phyloP scores from a whole-genome alignment of 1,140 invertebrate species.

The Lasioglossum albipes region DNA sequence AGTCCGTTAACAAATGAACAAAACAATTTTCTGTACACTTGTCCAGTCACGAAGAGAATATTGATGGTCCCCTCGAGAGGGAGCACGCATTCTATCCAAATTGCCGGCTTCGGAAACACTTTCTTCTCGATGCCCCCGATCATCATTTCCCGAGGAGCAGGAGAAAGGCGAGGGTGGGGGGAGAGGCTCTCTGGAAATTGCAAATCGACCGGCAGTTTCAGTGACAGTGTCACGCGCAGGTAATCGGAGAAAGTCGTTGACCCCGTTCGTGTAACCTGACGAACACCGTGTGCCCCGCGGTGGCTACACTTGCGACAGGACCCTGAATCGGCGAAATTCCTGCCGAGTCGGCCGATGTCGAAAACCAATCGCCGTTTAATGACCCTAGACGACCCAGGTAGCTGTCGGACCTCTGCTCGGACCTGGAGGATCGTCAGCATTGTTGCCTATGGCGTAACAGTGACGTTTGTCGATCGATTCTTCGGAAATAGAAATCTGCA shows the following conservation, averaged over 20 bases:
- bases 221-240: slow-evolving; percentile 58
- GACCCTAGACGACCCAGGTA: slow-evolving; percentile 33
- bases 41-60: no score
- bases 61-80: background rate
- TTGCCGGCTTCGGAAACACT: background rate
- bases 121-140: background rate
- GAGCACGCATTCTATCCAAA: background rate
- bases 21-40: no score
- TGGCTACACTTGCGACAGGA: slow-evolving; percentile 54
- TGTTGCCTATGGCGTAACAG: no score
- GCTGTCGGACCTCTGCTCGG: background rate
- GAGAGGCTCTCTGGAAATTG: slow-evolving; percentile 19
- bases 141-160: slow-evolving; percentile 11
- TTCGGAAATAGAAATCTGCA: no score
- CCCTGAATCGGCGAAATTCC: slow-evolving; percentile 62
- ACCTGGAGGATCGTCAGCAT: background rate
- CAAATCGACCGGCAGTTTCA: slow-evolving; percentile 33
- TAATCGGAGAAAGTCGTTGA: slow-evolving; percentile 75
- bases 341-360: slow-evolving; percentile 49
- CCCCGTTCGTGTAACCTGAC: slow-evolving; percentile 60
- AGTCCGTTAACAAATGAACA: no score
- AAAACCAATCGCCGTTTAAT: slow-evolving; percentile 44
- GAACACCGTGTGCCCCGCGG: slow-evolving; percentile 27
- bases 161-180: background rate
- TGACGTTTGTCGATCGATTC: no score